phyloP scores from a whole-genome alignment of 2,113 vertebrate genomes.

The Platysternon megacephalum region DNA sequence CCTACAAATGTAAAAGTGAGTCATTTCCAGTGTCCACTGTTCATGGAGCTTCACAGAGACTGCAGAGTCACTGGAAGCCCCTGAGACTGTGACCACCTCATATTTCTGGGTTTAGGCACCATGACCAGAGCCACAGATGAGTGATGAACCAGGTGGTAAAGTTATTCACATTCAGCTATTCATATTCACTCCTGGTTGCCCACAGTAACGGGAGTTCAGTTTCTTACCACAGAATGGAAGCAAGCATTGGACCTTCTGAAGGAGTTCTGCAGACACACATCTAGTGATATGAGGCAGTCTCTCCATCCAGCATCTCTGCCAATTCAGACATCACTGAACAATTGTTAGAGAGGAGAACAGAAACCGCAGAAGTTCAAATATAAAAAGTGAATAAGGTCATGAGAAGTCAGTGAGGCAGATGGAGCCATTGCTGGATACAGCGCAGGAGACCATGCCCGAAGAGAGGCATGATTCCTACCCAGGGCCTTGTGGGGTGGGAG shows the following conservation, averaged over 20 bases:
- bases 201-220: background rate
- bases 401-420: background rate
- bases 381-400: background rate
- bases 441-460: background rate
- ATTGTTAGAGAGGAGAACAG: rapidly evolving
- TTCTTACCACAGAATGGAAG: background rate
- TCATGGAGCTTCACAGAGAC: background rate
- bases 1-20: rapidly evolving
- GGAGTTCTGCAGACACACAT: background rate
- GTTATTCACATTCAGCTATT: background rate
- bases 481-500: rapidly evolving
- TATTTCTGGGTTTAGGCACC: background rate
- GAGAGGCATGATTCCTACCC: background rate
- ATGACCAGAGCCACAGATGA: background rate
- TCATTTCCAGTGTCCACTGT: background rate
- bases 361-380: background rate
- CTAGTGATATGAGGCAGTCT: background rate
- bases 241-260: background rate
- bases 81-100: background rate
- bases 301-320: background rate
- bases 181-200: background rate
- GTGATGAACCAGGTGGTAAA: background rate
- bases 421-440: background rate
- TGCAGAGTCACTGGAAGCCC: background rate
- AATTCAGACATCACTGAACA: background rate